Percentiles rank a stretch among this genome's conserved stretches.
Conservation (phyloP, 2,113 vertebrate genomes). For the Eolophus roseicapilla region DNA sequence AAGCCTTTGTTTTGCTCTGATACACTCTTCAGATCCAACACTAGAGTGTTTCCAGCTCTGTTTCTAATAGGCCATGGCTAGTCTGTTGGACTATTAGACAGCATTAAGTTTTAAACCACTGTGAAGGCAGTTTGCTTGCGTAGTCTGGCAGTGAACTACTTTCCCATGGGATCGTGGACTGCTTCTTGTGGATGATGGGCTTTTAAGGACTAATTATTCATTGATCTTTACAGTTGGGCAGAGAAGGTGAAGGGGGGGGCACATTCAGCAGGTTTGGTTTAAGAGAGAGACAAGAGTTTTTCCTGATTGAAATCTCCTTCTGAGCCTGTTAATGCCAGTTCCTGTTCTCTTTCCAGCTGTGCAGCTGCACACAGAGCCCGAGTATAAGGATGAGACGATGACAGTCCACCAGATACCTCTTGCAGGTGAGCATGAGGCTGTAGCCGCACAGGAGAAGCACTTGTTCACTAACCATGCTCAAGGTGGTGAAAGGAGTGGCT, state of each 20-base stretch:
- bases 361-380: slow-evolving; percentile 69
- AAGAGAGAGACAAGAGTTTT: neutral
- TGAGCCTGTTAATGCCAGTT: neutral
- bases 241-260: neutral
- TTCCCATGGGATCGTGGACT: rapidly evolving
- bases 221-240: neutral
- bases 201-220: neutral
- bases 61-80: neutral
- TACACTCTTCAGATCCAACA: neutral
- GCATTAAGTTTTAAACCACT: neutral
- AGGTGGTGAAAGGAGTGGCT: neutral
- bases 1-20: neutral
- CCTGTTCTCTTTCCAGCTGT: slow-evolving; percentile 63
- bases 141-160: neutral
- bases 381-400: slow-evolving; percentile 82
- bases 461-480: neutral
- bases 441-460: neutral
- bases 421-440: slow-evolving; percentile 76
- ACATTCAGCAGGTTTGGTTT: neutral
- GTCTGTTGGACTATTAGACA: rapidly evolving
- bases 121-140: neutral
- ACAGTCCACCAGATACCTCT: slow-evolving; percentile 85
- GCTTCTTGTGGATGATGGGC: neutral
- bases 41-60: neutral
- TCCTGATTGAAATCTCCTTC: neutral